Percentiles rank a stretch among this genome's conserved stretches.
Conservation (phyloP, 2,797 vertebrate species). For the Esox masquinongy region DNA sequence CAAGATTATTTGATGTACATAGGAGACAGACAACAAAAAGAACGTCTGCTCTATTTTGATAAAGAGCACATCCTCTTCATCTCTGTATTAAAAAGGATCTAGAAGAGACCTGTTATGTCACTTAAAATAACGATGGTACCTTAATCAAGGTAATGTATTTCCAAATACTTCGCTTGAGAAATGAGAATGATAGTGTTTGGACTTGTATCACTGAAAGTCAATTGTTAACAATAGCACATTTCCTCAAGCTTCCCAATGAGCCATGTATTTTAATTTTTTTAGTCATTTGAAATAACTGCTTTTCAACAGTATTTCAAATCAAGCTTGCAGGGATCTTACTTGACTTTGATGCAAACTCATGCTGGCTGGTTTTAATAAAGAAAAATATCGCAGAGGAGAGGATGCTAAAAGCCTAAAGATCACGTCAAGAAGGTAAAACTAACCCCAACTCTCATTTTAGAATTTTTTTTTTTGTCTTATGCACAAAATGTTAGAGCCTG, state of each 20-base stretch:
- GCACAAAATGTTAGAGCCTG: conserved; percentile 71
- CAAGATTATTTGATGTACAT: conserved; percentile 60
- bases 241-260: conserved; percentile 68
- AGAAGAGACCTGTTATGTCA: conserved; percentile 69
- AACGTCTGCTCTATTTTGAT: conserved; percentile 58
- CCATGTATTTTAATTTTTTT: conserved; percentile 57
- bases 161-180: conserved; percentile 69
- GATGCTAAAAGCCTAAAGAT: conserved; percentile 82
- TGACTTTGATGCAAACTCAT: conserved; percentile 80
- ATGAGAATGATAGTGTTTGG: conserved; percentile 70
- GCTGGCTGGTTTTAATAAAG: conserved; percentile 80
- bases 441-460: conserved; percentile 80
- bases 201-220: conserved; percentile 67
- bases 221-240: conserved; percentile 69
- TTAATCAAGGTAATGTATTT: conserved; percentile 73
- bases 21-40: conserved; percentile 48
- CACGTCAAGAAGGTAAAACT: conserved; percentile 83
- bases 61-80: conserved; percentile 60
- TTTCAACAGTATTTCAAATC: conserved; percentile 80
- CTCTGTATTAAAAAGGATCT: conserved; percentile 66
- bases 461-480: conserved; percentile 64
- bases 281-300: conserved; percentile 75
- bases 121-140: conserved; percentile 66
- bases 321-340: conserved; percentile 81
- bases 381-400: conserved; percentile 80